These are phyloP conservation scores for Cladopsammia gracilis DNA, from an alignment of 64 coral and sea anemone genomes.

Conservation along the genomic window DNA sequence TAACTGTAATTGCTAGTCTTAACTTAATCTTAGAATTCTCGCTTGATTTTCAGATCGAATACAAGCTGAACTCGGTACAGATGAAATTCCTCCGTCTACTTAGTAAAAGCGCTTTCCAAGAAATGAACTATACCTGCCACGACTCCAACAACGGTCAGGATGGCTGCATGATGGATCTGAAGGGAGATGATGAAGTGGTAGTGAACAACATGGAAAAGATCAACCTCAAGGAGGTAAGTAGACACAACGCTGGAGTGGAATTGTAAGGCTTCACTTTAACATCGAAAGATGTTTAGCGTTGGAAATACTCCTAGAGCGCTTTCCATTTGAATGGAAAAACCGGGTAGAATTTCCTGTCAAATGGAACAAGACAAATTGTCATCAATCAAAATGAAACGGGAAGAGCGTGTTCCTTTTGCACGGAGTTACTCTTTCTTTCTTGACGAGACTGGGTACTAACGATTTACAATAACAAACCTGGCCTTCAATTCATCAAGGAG, in stretches of 20 bases:
- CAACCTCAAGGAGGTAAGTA: slow-evolving; percentile 34
- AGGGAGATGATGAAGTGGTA: slow-evolving; percentile 51
- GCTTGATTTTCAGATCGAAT: slow-evolving; percentile 58
- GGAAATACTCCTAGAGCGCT: too few relatives aligned
- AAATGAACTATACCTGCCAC: slow-evolving; percentile 59
- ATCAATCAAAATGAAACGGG: too few relatives aligned
- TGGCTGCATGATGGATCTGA: slow-evolving; percentile 35
- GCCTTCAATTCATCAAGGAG: too few relatives aligned
- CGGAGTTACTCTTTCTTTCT: too few relatives aligned
- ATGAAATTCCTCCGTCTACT: slow-evolving; percentile 55
- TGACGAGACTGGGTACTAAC: too few relatives aligned
- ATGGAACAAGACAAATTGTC: too few relatives aligned
- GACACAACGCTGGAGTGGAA: background rate
- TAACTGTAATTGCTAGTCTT: background rate
- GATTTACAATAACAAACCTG: too few relatives aligned
- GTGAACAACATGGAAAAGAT: slow-evolving; percentile 37
- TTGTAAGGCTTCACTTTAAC: too few relatives aligned
- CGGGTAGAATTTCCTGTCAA: too few relatives aligned
- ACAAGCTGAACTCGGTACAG: slow-evolving; percentile 62
- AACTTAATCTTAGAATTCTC: background rate
- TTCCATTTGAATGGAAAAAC: too few relatives aligned
- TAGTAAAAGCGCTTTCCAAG: slow-evolving; percentile 59
- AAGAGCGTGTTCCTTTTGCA: too few relatives aligned
- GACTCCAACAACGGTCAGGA: slow-evolving; percentile 11
- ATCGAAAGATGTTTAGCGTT: too few relatives aligned